A percentile compares a stretch with the other conserved stretches of the same genome.
Evolutionary conservation across 2,888 invertebrate genomes (phyloP).

Genomic region (Dioctria linearis): DNA sequence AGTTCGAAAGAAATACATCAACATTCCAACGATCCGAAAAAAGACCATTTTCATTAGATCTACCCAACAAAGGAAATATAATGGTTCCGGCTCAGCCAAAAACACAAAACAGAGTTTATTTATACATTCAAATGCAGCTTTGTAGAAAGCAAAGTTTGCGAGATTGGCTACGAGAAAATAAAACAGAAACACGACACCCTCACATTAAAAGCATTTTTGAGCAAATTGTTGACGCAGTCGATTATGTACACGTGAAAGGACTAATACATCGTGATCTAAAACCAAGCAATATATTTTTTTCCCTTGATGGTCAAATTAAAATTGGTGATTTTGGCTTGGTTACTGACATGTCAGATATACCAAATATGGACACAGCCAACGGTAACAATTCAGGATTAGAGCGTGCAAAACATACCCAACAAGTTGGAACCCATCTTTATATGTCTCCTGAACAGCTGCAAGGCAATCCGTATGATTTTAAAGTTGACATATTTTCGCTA

Average conservation of each 20-base stretch:
- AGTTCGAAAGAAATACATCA: slow-evolving; percentile 24
- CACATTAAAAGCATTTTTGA: slow-evolving; percentile 81
- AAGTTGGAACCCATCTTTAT: slow-evolving; percentile 91
- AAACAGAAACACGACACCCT: slow-evolving; percentile 71
- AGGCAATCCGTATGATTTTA: slow-evolving; percentile 85
- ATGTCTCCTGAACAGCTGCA: slow-evolving; percentile 97
- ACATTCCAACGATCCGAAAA: slow-evolving; percentile 58
- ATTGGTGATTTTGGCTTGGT: slow-evolving; percentile 99
- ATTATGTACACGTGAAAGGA: slow-evolving; percentile 93
- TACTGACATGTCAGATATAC: slow-evolving; percentile 83
- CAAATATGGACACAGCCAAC: slow-evolving; percentile 66
- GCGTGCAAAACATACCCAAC: slow-evolving; percentile 74
- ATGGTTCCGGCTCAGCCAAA: slow-evolving; percentile 41
- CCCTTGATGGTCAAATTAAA: slow-evolving; percentile 90
- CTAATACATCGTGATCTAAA: slow-evolving; percentile 97
- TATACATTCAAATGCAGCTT: slow-evolving; percentile 98
- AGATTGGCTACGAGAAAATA: slow-evolving; percentile 86
- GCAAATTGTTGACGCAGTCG: slow-evolving; percentile 95
- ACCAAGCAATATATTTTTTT: slow-evolving; percentile 95
- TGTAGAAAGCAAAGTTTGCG: slow-evolving; percentile 90
- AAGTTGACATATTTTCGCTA: slow-evolving; percentile 95
- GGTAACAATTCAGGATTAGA: slow-evolving; percentile 65
- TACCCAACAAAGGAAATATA: slow-evolving; percentile 61
- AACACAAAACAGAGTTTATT: slow-evolving; percentile 75
- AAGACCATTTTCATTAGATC: slow-evolving; percentile 68